Base-by-base conservation (phyloP, 2,888 invertebrate genomes). In the Podabrus alpinus region DNA sequence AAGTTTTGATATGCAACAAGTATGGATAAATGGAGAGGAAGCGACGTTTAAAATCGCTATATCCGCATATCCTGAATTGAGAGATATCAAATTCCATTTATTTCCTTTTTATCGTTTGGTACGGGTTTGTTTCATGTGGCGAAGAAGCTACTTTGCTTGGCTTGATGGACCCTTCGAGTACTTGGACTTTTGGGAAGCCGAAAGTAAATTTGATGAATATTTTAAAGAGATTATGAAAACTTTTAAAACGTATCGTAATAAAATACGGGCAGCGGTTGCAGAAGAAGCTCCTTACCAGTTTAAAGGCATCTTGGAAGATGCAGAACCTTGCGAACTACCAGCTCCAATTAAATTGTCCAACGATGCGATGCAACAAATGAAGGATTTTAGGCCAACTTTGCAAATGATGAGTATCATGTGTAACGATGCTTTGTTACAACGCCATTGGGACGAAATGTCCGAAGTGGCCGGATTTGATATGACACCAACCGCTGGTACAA, bases 141-240 rank as follows among this genome's bases (percentile, higher is more conserved):
- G 94, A 85, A 91, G 95, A 68, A 93, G 94, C 81, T 93, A 93
- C 83, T 93, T 92, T 81, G 94, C 96, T 11, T 98, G 97, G 95
- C 92, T 96, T 90, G 95, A 97, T 86, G 98, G 98, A 0, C 93
- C 95, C 1, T 98, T 98, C 86, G 93, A 96, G 85, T 95, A 95
- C 84, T 88, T 97, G 78, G 93, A 95, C 81, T 93, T 94, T 5
- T 89, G 91, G 73, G 89, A 91, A 80, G 94, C 97, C 71, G 97
- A 97, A 86, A 88, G 88, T 72, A 93, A 93, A 79, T 93, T 95
- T 1, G 95, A 95, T 70, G 94, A 94, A 82, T 94, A 92, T 82
- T 91, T 92, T 73, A 93, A 94, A 80, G 95, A 96, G 79, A 92
- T 97, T 81, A 88, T 92, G 77, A 94, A 94, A 86, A 90, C 92